Base-by-base conservation (phyloP, 2,797 vertebrate genomes). In the Gouania willdenowi region DNA sequence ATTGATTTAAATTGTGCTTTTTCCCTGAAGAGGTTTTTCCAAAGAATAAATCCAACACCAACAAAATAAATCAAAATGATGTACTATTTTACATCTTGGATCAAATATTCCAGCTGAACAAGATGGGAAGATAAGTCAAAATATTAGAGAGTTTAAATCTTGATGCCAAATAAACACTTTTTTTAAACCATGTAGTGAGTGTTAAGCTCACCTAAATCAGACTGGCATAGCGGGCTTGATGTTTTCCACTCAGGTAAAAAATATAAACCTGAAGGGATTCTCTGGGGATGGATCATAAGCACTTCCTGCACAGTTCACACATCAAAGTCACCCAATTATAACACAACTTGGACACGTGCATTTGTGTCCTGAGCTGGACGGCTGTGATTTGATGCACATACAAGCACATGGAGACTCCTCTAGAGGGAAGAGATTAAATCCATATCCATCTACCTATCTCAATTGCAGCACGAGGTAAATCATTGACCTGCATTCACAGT, bases 261-360 rank as follows among this genome's bases (percentile, higher is more conserved):
- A 33, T 45, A 53, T 55, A 51, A 78, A 68, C 26, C 35, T 16
- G 33, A 41, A 66, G 43, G 9, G 24, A 16, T n/a, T 68, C 69
- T 69, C 49, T 1, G 4, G 58, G 56, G 69, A 67, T 1, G 4
- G 69, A 49, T 70, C 68, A 52, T 45, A 30, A 47, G 66, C 40
- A 48, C 40, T 62, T 61, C 64, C 66, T 42, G 65, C 55, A 48
- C 71, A 48, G 54, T 33, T 41, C 61, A 43, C 23, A 60, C 62
- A 80, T 80, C 71, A 82, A 76, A 83, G 75, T 14, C 11, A 48
- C 49, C 36, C 66, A 75, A 71, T 83, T 68, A 54, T 34, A 67
- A 25, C 15, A 54, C 29, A 58, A 31, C 35, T 19, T 31, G 35
- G 45, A 54, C 38, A 30, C 49, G 38, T 48, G 40, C 41, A 32